Evolutionary conservation across 2,797 vertebrate genomes (phyloP).

Genomic region (Pempheris klunzingeri): DNA sequence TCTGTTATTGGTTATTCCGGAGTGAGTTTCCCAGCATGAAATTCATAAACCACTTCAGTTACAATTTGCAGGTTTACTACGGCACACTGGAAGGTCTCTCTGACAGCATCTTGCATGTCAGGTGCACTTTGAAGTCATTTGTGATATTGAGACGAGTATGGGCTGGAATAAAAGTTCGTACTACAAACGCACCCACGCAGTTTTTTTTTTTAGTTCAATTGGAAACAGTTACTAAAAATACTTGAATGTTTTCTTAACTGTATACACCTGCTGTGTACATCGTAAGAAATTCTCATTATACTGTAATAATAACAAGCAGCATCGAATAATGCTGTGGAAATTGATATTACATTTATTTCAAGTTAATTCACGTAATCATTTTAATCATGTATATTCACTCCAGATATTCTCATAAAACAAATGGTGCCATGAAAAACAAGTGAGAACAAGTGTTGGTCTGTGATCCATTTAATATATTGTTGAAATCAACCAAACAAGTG

Average conservation of each 20-base stretch:
- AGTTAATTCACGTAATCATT: conserved; percentile 22
- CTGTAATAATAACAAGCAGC: conserved; percentile 11
- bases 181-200: conserved; percentile 33
- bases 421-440: conserved; percentile 33
- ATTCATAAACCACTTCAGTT: conserved; percentile 47
- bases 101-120: conserved; percentile 43
- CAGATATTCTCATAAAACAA: conserved; percentile 10
- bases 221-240: conserved; percentile 56
- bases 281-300: conserved; percentile 31
- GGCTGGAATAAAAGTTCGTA: conserved; percentile 40
- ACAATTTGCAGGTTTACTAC: conserved; percentile 44
- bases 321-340: conserved; percentile 28
- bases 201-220: conserved; percentile 56
- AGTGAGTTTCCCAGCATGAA: conserved; percentile 34
- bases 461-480: conserved; percentile 56
- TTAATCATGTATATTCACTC: conserved; percentile 25
- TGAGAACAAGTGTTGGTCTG: conserved; percentile 43
- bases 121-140: conserved; percentile 60
- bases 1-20: conserved; percentile 55
- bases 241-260: conserved; percentile 41
- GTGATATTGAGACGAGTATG: conserved; percentile 46
- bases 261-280: conserved; percentile 16
- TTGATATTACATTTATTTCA: conserved; percentile 12
- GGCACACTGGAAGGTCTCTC: conserved; percentile 42
- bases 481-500: conserved; percentile 78